Percentiles rank a stretch among this genome's conserved stretches.
Conservation (phyloP, 2,888 invertebrate genomes). For the Vandiemenella viatica region DNA sequence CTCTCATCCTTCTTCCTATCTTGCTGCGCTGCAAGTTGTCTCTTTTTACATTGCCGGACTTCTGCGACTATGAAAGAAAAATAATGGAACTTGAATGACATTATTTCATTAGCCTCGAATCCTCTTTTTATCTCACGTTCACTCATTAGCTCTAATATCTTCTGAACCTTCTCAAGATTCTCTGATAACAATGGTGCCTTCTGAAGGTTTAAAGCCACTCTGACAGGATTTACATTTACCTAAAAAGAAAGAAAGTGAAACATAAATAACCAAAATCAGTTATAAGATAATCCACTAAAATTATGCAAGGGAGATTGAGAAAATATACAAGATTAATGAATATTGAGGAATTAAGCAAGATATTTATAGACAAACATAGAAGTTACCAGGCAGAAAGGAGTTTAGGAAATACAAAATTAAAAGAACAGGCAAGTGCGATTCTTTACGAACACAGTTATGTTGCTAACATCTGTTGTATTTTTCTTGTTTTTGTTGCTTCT, state of each 20-base stretch:
- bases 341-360: too few species aligned
- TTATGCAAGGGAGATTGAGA: too few species aligned
- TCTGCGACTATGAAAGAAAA: constrained; percentile 58
- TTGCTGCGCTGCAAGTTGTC: constrained; percentile 40
- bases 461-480: too few species aligned
- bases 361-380: too few species aligned
- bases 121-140: constrained; percentile 75
- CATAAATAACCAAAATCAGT: too few species aligned
- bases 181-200: constrained; percentile 54
- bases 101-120: constrained; percentile 72
- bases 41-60: constrained; percentile 51
- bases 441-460: too few species aligned
- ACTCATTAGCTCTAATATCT: constrained; percentile 67
- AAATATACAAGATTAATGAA: too few species aligned
- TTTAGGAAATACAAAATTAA: too few species aligned
- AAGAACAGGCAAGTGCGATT: too few species aligned
- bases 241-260: constrained; percentile 27
- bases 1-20: constrained; percentile 21
- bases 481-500: too few species aligned
- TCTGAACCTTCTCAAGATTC: constrained; percentile 54
- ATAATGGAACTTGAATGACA: constrained; percentile 82
- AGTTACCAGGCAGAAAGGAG: too few species aligned
- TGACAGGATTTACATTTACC: constrained; percentile 73
- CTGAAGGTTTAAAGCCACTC: constrained; percentile 64
- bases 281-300: too few species aligned